Evolutionary conservation across 1,140 invertebrate genomes (phyloP).

Genomic region (Drosophila nebulosa): DNA sequence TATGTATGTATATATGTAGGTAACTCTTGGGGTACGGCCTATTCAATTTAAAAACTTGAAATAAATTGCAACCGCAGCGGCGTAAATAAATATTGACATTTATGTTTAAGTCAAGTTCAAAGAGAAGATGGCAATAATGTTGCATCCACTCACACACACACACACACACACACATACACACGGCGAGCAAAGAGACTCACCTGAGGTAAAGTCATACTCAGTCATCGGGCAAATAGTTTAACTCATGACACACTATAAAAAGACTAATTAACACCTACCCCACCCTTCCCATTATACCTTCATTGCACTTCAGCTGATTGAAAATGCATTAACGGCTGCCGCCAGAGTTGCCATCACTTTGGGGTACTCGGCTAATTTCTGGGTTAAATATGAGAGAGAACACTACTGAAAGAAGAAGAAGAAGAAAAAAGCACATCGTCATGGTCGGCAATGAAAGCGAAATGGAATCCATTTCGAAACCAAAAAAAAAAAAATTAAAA

Average conservation of each 20-base stretch:
- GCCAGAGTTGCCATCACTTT: constrained; percentile 28
- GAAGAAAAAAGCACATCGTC: constrained; percentile 49
- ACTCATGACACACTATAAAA: constrained; percentile 50
- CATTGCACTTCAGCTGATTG: constrained; percentile 24
- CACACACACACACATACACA: background rate
- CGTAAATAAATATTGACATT: constrained; percentile 70
- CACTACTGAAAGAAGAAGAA: background rate
- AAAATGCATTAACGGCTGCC: constrained; percentile 47
- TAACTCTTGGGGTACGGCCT: constrained; percentile 19
- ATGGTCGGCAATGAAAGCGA: constrained; percentile 71
- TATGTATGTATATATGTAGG: constrained; percentile 2
- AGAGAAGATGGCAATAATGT: constrained; percentile 46
- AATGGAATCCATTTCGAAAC: constrained; percentile 41
- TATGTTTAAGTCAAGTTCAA: constrained; percentile 46
- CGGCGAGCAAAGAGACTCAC: background rate
- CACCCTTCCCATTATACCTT: background rate
- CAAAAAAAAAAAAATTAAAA: constrained; percentile 2
- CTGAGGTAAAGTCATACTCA: background rate
- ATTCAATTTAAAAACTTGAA: constrained; percentile 57
- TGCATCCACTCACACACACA: constrained; percentile 8
- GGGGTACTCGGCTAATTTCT: constrained; percentile 59
- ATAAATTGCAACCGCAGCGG: constrained; percentile 41
- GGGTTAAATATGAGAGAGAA: constrained; percentile 62
- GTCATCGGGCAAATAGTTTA: constrained; percentile 10
- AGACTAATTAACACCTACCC: constrained; percentile 70